phyloP scores from a whole-genome alignment of 2,113 vertebrate genomes.

The Sialia sialis region DNA sequence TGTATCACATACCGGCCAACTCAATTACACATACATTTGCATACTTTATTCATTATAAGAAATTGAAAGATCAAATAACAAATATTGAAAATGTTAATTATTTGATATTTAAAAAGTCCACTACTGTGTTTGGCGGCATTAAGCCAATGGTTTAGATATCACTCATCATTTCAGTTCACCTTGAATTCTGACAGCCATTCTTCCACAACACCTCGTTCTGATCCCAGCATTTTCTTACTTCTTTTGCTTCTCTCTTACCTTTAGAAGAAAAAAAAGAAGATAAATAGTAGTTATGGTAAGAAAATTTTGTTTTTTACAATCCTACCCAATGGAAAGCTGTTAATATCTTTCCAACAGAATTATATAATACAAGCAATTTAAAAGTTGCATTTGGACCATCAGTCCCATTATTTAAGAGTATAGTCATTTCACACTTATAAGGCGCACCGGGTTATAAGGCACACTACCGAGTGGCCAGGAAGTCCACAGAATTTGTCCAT shows the following conservation, averaged over 20 bases:
- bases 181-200: slow-evolving; percentile 99
- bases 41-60: not conserved
- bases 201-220: slow-evolving; percentile 90
- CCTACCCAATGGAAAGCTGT: not conserved
- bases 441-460: too few species aligned
- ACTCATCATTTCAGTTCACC: slow-evolving; percentile 73
- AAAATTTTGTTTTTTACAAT: not conserved
- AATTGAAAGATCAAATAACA: not conserved
- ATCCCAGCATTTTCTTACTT: slow-evolving; percentile 89
- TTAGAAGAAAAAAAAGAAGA: not conserved
- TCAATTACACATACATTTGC: not conserved
- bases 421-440: too few species aligned
- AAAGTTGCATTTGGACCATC: not conserved
- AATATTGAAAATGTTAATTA: not conserved
- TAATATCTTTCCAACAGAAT: not conserved
- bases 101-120: not conserved
- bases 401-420: not conserved
- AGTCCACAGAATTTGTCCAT: too few species aligned
- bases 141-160: not conserved
- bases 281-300: not conserved
- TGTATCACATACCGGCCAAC: not conserved
- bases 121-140: not conserved
- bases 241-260: slow-evolving; percentile 69
- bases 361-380: not conserved
- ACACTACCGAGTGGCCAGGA: too few species aligned